Percentiles rank a stretch among this genome's conserved stretches.
Conservation (phyloP, 2,888 invertebrate genomes). For the Dioctria linearis region DNA sequence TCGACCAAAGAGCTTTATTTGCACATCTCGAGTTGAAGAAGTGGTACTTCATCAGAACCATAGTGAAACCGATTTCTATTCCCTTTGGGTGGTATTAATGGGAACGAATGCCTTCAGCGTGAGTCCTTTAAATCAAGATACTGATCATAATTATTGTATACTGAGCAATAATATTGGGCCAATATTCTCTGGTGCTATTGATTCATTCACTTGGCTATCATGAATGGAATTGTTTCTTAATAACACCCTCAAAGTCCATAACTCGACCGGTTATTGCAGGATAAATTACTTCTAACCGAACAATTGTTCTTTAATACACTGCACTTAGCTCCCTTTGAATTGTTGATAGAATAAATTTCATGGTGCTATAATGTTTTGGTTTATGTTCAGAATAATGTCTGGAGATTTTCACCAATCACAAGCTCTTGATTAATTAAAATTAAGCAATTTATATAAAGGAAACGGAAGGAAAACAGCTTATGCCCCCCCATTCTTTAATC, state of each 20-base stretch:
- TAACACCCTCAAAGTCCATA: neutral
- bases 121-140: conserved; percentile 2
- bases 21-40: neutral
- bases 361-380: too few relatives aligned
- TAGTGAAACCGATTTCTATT: neutral
- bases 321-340: too few relatives aligned
- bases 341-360: too few relatives aligned
- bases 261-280: neutral
- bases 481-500: too few relatives aligned
- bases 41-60: neutral
- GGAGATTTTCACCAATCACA: too few relatives aligned
- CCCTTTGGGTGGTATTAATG: conserved; percentile 1
- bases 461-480: neutral
- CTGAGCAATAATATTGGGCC: neutral
- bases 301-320: too few relatives aligned
- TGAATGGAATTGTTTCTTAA: neutral
- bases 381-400: too few relatives aligned
- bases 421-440: too few relatives aligned
- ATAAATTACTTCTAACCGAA: neutral
- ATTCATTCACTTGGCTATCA: neutral
- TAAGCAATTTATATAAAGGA: too few relatives aligned
- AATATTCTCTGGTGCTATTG: neutral
- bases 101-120: neutral
- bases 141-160: neutral
- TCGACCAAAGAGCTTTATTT: neutral